Evolutionary conservation across 2,113 vertebrate genomes (phyloP).

Genomic region (Xyliphius kryptos): DNA sequence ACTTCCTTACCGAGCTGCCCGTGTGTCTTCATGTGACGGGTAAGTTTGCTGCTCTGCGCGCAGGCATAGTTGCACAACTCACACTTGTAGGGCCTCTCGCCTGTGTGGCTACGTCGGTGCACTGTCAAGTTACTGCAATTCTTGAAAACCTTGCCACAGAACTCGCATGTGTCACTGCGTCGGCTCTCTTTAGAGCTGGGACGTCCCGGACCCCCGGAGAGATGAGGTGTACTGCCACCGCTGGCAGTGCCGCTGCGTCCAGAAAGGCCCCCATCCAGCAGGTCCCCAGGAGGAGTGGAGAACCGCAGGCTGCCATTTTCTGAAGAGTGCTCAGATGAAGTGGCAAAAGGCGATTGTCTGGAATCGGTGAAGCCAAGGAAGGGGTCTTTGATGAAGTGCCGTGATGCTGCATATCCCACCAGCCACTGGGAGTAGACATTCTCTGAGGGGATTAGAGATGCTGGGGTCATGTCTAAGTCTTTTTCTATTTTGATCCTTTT

Average conservation of each 20-base stretch:
- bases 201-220: conserved; percentile 78
- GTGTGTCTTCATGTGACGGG: conserved; percentile 99
- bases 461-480: conserved; percentile 90
- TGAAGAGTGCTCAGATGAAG: conserved; percentile 96
- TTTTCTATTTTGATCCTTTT: conserved; percentile 98
- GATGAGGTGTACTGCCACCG: conserved; percentile 92
- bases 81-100: conserved; percentile 98
- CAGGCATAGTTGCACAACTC: conserved; percentile 99
- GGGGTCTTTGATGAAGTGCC: conserved; percentile 98
- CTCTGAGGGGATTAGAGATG: conserved; percentile 92
- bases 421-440: conserved; percentile 99
- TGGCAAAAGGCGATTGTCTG: conserved; percentile 96
- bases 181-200: conserved; percentile 95
- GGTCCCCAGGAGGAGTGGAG: conserved; percentile 93
- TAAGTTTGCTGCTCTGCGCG: conserved; percentile 99
- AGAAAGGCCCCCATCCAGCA: conserved; percentile 90
- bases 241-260: conserved; percentile 93
- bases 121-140: conserved; percentile 99
- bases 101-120: conserved; percentile 97
- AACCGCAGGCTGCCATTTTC: conserved; percentile 97
- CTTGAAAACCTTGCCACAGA: conserved; percentile 98
- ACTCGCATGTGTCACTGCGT: conserved; percentile 95
- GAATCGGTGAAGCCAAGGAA: conserved; percentile 98
- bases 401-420: conserved; percentile 91
- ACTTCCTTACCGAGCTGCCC: conserved; percentile 98